A percentile compares a stretch with the other conserved stretches of the same genome.
Evolutionary conservation across 2,113 vertebrate genomes (phyloP).

Genomic region (Amphilophus citrinellus): DNA sequence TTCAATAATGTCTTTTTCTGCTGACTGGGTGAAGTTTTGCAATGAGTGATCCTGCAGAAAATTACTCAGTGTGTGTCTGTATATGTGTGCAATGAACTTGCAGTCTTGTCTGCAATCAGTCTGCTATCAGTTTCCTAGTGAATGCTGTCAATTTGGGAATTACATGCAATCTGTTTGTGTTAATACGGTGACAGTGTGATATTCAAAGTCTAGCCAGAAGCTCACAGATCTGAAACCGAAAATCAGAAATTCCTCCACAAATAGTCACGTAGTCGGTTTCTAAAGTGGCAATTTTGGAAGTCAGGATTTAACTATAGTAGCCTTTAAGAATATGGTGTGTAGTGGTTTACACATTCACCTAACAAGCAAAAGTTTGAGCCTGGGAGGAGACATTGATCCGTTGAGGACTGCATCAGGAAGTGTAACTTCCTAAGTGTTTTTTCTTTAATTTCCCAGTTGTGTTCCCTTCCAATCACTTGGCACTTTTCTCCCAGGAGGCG

Average conservation of each 20-base stretch:
- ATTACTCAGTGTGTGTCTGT: background rate
- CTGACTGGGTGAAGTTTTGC: constrained; percentile 4
- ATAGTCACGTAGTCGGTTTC: background rate
- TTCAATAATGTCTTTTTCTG: constrained; percentile 23
- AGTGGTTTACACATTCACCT: too few species aligned
- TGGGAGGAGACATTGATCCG: too few species aligned
- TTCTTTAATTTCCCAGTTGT: background rate
- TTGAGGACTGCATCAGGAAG: background rate
- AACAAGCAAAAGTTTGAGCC: too few species aligned
- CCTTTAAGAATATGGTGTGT: background rate
- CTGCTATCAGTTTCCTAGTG: background rate
- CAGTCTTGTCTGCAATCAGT: background rate
- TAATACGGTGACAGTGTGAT: background rate
- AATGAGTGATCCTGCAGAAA: background rate
- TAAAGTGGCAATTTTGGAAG: background rate
- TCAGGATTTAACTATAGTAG: background rate
- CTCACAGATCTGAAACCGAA: too few species aligned
- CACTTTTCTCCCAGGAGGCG: constrained; percentile 9
- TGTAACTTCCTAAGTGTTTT: background rate
- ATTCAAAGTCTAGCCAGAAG: too few species aligned
- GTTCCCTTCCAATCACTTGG: background rate
- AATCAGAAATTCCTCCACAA: too few species aligned
- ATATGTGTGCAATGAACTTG: background rate
- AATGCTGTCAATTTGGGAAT: background rate
- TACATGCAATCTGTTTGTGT: background rate